Evolutionary conservation across 2,888 invertebrate genomes (phyloP).

Genomic region (Microctonus aethiopoides): DNA sequence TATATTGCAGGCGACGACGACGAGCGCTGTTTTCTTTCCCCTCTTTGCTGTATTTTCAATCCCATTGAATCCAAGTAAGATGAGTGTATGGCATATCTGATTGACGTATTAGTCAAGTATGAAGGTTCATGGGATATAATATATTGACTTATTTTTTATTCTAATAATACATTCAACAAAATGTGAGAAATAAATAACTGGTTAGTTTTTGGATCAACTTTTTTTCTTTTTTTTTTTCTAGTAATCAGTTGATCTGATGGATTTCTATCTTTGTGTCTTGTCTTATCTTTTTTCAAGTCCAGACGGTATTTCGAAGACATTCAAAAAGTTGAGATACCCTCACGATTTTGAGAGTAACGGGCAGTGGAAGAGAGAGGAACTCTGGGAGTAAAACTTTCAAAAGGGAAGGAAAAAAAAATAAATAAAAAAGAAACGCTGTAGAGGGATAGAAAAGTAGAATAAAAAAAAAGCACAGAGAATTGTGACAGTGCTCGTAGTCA

Average conservation of each 20-base stretch:
- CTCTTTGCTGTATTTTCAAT: not conserved
- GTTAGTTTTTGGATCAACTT: not conserved
- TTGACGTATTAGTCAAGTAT: not conserved
- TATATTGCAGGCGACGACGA: constrained; percentile 16
- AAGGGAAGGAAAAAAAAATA: constrained; percentile 35
- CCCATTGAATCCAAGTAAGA: not conserved
- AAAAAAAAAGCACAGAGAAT: not conserved
- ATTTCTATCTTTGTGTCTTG: constrained; percentile 21
- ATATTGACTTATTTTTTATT: not conserved
- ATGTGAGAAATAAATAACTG: not conserved
- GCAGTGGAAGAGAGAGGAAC: not conserved
- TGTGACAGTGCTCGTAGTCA: not conserved
- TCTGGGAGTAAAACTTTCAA: constrained; percentile 26
- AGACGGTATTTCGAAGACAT: constrained; percentile 48
- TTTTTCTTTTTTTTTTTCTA: constrained; percentile 43
- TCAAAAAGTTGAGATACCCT: constrained; percentile 51
- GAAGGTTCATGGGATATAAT: no score
- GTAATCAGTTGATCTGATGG: constrained; percentile 58
- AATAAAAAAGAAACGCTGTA: constrained; percentile 7
- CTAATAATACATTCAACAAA: no score
- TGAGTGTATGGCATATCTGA: not conserved
- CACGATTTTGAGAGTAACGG: constrained; percentile 8
- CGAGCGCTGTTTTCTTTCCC: constrained; percentile 24
- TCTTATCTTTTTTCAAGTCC: constrained; percentile 10
- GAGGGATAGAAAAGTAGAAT: constrained; percentile 21